Evolutionary conservation across 2,113 vertebrate species (phyloP).

Genomic region (Leucoraja erinaceus): DNA sequence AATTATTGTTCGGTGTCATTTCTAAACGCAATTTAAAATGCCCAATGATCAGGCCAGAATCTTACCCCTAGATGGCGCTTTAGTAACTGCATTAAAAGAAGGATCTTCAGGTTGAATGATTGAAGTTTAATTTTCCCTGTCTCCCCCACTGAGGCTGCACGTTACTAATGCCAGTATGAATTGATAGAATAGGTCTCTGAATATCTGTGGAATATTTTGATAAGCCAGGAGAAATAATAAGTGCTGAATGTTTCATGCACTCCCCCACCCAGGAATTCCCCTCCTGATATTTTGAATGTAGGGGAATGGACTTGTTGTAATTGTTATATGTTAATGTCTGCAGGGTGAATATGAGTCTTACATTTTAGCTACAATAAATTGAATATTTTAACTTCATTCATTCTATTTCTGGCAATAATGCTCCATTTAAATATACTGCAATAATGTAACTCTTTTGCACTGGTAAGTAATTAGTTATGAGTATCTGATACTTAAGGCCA

Average conservation of each 20-base stretch:
- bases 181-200: neutral
- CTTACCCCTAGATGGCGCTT: constrained; percentile 34
- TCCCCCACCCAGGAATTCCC: too few relatives aligned
- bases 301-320: too few relatives aligned
- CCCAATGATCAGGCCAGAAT: neutral
- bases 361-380: neutral
- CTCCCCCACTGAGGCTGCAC: neutral
- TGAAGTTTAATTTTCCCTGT: neutral
- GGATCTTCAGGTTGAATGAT: neutral
- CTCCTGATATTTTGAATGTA: neutral
- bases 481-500: neutral
- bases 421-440: neutral
- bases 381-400: neutral
- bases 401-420: neutral
- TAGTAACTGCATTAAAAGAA: constrained; percentile 22
- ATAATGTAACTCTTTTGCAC: neutral
- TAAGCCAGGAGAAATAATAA: neutral
- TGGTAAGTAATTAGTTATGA: neutral
- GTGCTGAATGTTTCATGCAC: neutral
- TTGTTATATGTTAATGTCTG: too few relatives aligned
- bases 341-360: neutral
- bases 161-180: neutral
- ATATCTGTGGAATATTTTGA: neutral
- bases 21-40: neutral
- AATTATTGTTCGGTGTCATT: neutral